Evolutionary conservation across 2,888 invertebrate species (phyloP).

Genomic region (Onchidella celtica): DNA sequence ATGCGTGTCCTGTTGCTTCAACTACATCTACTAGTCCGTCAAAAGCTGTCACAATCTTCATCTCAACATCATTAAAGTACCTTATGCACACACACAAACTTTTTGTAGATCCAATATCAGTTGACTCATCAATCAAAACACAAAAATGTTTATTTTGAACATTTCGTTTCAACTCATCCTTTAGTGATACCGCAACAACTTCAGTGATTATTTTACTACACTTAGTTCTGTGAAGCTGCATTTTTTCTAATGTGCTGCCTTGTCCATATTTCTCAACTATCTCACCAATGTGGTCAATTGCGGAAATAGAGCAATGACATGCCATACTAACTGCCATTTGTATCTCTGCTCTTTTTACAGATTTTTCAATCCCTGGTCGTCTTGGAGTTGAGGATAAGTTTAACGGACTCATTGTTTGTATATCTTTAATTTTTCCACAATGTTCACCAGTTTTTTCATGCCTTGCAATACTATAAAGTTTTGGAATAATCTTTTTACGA

Average conservation of each 20-base stretch:
- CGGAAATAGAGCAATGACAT: constrained; percentile 2
- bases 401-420: background rate
- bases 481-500: background rate
- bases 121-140: constrained; percentile 11
- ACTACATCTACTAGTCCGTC: background rate
- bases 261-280: background rate
- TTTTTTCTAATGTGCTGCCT: background rate
- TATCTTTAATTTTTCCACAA: background rate
- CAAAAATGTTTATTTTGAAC: background rate
- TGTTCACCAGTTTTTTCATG: constrained; percentile 2
- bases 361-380: background rate
- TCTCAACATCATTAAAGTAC: background rate
- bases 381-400: constrained; percentile 3
- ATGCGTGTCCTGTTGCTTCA: background rate
- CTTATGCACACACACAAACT: background rate
- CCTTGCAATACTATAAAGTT: background rate
- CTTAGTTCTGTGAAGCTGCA: constrained; percentile 19
- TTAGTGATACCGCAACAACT: background rate
- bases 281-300: constrained; percentile 12
- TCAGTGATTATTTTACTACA: background rate
- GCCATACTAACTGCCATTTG: background rate
- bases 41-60: background rate
- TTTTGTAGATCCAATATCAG: background rate
- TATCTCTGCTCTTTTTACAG: constrained; percentile 6
- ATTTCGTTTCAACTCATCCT: background rate